Percentiles rank a stretch among this genome's conserved stretches.
These are phyloP conservation scores for Macquaria australasica DNA, from an alignment of 2,113 vertebrate species.

Conservation along the genomic window DNA sequence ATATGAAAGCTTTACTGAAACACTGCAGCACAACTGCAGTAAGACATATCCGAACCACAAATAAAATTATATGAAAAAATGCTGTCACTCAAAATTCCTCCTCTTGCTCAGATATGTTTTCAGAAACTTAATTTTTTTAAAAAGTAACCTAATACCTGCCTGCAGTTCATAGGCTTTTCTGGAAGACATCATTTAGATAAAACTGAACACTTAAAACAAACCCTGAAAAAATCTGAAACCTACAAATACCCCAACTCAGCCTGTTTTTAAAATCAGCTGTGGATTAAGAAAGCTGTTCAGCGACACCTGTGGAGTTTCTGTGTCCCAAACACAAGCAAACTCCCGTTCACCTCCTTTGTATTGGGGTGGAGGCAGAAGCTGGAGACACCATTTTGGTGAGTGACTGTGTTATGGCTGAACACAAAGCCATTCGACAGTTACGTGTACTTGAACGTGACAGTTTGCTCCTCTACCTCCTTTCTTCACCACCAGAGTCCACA, in stretches of 20 bases:
- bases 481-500: slow-evolving; percentile 97
- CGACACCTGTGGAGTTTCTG: too few relatives aligned
- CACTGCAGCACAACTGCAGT: not conserved
- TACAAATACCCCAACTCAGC: too few relatives aligned
- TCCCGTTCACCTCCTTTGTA: not conserved
- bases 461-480: slow-evolving; percentile 89
- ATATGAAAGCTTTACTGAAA: not conserved
- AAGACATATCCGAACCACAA: not conserved
- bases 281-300: not conserved
- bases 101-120: not conserved
- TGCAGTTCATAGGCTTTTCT: not conserved
- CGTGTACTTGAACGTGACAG: not conserved
- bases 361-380: too few relatives aligned
- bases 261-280: not conserved
- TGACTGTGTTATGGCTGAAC: not conserved
- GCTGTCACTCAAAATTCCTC: not conserved
- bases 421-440: not conserved
- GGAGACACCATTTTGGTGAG: too few relatives aligned
- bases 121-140: not conserved
- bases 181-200: not conserved
- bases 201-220: not conserved
- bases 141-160: not conserved
- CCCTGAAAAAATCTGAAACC: not conserved
- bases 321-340: too few relatives aligned
- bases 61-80: too few relatives aligned